Evolutionary conservation across 2,888 invertebrate species (phyloP), one percentile per base, ranked within the genome.

Genomic region (Cephus runcator): DNA sequence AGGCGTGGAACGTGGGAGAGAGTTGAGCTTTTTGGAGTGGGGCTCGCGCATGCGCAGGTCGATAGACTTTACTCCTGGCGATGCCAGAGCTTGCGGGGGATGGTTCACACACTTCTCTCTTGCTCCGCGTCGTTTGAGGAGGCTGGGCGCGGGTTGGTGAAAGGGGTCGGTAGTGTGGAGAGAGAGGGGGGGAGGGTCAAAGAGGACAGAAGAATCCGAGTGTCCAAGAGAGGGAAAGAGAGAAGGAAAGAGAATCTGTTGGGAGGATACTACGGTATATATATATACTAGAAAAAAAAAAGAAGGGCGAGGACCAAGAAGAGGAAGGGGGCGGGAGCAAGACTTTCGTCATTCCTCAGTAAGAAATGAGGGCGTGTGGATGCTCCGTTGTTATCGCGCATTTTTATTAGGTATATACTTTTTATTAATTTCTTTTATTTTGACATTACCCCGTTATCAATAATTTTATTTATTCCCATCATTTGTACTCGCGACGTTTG

Each of bases 1-100:
- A 88, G 88, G 88, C 88, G 88, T 89, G 88, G 88, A 89, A 84
- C 85, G 85, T 76, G 87, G 85, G 85, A 85, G 87, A 79, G 76
- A 76, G 81, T 75, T 77, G 83, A 82, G 83, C 82, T 81, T 81
- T 77, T 76, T 35, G 35, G 81, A 82, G 81, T 79, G 82, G 83
- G 80, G 80, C 80, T 73, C 35, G 83, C 84, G 83, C 84, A 81
- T 81, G 85, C 83, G 84, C 80, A 78, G 78, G 73, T 78, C 79
- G 77, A 76, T 80, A 80, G 75, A 56, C 56, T 56, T 56, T 15
- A 40, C 40, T 40, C 15, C 40, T 40, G 40, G 12, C 40, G 40
- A 40, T 4, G 40, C 56, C 0, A 56, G 56, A 23, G 56, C 56
- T 56, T 56, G 56, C 56, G 56, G 23, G 56, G 35, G 56, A 23